Percentiles rank a stretch among this genome's conserved stretches.
Evolutionary conservation across 2,888 invertebrate species (phyloP).

Genomic region (Hoplodrina ambigua): DNA sequence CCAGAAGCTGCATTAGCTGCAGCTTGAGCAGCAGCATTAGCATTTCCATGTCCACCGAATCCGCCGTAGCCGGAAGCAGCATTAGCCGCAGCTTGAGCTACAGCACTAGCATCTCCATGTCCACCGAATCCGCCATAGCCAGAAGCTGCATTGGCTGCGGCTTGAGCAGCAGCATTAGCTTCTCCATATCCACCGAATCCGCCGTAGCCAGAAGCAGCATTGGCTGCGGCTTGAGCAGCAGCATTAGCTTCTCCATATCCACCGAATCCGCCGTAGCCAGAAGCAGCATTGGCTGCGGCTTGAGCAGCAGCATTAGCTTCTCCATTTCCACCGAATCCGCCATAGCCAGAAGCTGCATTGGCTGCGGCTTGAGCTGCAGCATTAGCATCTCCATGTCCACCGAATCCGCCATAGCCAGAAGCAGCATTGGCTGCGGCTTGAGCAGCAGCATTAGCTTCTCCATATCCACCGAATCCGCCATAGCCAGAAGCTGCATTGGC

Average conservation of each 20-base stretch:
- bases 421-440: conserved; percentile 26
- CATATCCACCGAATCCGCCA: not conserved
- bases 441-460: not conserved
- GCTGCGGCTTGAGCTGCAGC: conserved; percentile 15
- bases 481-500: not conserved
- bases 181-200: conserved; percentile 17
- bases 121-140: conserved; percentile 2
- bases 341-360: conserved; percentile 6
- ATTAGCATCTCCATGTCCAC: conserved; percentile 11
- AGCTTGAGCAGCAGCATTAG: conserved; percentile 21
- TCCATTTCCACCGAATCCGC: conserved; percentile 22
- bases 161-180: conserved; percentile 1
- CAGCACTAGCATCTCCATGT: not conserved
- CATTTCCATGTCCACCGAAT: conserved; percentile 37
- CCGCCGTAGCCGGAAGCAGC: conserved; percentile 27
- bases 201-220: conserved; percentile 1
- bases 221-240: conserved; percentile 12
- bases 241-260: conserved; percentile 7
- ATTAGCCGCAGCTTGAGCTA: conserved; percentile 27
- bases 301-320: not conserved
- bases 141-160: conserved; percentile 5
- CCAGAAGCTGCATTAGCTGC: not conserved
- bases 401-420: not conserved
- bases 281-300: conserved; percentile 23
- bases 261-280: conserved; percentile 13